Evolutionary conservation across 2,888 invertebrate species (phyloP).

Genomic region (Noctua fimbriata): DNA sequence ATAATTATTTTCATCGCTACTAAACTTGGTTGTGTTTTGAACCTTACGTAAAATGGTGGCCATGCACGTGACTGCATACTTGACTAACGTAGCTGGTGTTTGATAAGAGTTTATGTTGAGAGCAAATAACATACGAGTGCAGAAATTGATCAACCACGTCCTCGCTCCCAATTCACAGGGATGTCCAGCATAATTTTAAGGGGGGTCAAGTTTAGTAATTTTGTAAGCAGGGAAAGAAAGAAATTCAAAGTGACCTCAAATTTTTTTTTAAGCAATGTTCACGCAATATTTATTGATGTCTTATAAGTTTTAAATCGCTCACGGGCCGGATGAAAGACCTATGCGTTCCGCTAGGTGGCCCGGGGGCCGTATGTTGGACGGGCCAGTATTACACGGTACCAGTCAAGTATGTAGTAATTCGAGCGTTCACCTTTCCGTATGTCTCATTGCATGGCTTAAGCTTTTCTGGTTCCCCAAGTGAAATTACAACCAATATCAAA

Average conservation of each 20-base stretch:
- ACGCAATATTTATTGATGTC: too few relatives aligned
- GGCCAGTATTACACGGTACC: not conserved
- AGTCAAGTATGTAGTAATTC: constrained; percentile 11
- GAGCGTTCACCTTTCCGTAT: not conserved
- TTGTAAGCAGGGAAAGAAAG: too few relatives aligned
- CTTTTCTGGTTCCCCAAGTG: not conserved
- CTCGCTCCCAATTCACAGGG: not conserved
- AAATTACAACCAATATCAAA: constrained; percentile 24
- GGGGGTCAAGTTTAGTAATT: too few relatives aligned
- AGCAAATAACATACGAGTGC: not conserved
- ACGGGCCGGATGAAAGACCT: too few relatives aligned
- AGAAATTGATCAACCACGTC: constrained; percentile 2
- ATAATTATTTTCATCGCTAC: constrained; percentile 32
- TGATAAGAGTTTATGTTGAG: not conserved
- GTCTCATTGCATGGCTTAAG: constrained; percentile 4
- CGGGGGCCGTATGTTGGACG: too few relatives aligned
- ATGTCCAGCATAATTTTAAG: too few relatives aligned
- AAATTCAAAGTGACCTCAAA: too few relatives aligned
- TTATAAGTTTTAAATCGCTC: too few relatives aligned
- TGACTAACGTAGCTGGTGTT: constrained; percentile 8
- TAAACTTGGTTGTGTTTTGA: constrained; percentile 29
- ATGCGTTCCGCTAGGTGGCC: too few relatives aligned
- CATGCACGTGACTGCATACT: constrained; percentile 13
- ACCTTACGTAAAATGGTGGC: constrained; percentile 15
- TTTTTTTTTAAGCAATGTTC: too few relatives aligned